Evolutionary conservation across 2,888 invertebrate genomes (phyloP), one percentile per base, ranked within the genome.

Genomic region (Dicyrtoma fusca): DNA sequence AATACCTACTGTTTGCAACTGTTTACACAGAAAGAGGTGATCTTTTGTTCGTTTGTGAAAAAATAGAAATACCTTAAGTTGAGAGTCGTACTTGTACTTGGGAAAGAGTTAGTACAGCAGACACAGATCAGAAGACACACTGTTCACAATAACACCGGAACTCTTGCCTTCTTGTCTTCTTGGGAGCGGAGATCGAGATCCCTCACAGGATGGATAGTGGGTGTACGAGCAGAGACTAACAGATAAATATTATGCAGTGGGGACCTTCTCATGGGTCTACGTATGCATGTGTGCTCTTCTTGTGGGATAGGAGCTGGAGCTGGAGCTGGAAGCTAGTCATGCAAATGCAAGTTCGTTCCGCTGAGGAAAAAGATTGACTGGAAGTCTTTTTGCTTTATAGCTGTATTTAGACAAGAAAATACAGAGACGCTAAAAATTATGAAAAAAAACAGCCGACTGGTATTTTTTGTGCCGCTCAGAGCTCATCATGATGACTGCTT

Each of bases 1-100:
- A 65, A 65, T 51, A 45, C 47, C n/a, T 51, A 25, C 51, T 65
- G 25, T 65, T 65, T 51, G 11, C 65, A 65, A 51, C 65, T 65
- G 65, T 65, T 51, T 65, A 65, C 65, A 65, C 65, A 49, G 26
- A 65, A 65, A 65, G 49, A 65, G 65, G 65, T 65, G 34, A 65
- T 65, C 65, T 65, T 65, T 65, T 65, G 65, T 65, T 65, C 65
- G 51, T 47, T 3, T 10, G 47, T 23, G 44, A 62, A 65, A 51
- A 65, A 49, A 65, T 49, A 51, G 26, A 65, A 65, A 65, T 65
- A 51, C 51, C 51, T 47, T 34, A 25, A 26, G 59, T 34, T 55
- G 13, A 19, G 25, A n/a, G 25, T 55, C 21, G 55, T 4, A 55
- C 55, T 21, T 55, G 13, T 21, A 5, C 34, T 34, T 34, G n/a